Evolutionary conservation across 2,888 invertebrate species (phyloP).

Genomic region (Suillia variegata): DNA sequence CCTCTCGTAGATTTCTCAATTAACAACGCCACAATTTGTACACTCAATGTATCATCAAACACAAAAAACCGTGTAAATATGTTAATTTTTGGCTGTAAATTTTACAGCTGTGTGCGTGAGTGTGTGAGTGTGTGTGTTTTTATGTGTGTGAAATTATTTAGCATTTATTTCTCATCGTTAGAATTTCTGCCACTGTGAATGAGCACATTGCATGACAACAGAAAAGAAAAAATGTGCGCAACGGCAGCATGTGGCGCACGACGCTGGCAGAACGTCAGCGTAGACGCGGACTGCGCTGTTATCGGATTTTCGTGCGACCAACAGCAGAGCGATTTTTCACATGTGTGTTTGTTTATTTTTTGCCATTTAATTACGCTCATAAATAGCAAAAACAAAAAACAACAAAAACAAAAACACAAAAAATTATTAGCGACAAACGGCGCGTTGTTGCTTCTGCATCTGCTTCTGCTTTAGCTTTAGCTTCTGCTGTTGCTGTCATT

Average conservation of each 20-base stretch:
- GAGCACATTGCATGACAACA: conserved; percentile 2
- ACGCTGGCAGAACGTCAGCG: background rate
- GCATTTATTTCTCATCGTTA: conserved; percentile 11
- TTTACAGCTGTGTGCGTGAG: background rate
- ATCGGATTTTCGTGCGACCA: too few relatives aligned
- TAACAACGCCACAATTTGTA: too few relatives aligned
- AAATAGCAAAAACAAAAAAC: background rate
- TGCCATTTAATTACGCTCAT: background rate
- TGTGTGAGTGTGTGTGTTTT: too few relatives aligned
- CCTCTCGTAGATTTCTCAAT: too few relatives aligned
- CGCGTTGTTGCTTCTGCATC: too few relatives aligned
- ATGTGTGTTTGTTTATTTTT: background rate
- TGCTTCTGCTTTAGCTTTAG: too few relatives aligned
- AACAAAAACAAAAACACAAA: background rate
- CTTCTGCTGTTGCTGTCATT: background rate
- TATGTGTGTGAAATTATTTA: background rate
- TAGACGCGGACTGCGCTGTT: too few relatives aligned
- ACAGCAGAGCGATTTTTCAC: background rate
- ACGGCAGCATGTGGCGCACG: background rate
- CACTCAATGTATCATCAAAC: too few relatives aligned
- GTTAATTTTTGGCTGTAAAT: background rate
- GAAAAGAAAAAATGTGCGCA: background rate
- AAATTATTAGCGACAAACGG: too few relatives aligned
- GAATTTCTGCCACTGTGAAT: conserved; percentile 11
- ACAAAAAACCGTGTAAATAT: too few relatives aligned